A percentile compares a stretch with the other conserved stretches of the same genome.
phyloP scores from a whole-genome alignment of 2,888 invertebrate genomes.

The Drosophila meridiana region DNA sequence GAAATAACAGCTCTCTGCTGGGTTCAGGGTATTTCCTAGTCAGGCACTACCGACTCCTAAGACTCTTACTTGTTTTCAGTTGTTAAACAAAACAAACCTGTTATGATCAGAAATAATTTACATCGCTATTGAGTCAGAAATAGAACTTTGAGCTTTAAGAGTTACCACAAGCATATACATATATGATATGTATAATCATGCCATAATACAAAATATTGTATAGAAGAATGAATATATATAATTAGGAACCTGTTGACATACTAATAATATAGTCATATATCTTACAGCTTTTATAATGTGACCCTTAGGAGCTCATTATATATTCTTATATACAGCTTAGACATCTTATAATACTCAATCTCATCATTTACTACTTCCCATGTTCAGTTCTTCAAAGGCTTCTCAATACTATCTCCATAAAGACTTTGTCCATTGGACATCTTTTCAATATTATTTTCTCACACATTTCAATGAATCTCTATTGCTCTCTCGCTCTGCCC shows the following conservation, averaged over 20 bases:
- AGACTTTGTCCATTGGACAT: not conserved
- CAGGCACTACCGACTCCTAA: not conserved
- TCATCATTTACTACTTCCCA: not conserved
- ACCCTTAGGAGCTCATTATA: no score
- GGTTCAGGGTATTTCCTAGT: not conserved
- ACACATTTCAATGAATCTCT: not conserved
- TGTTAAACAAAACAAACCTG: not conserved
- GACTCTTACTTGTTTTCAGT: not conserved
- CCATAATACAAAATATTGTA: no score
- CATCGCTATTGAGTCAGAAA: not conserved
- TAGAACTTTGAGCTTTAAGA: not conserved
- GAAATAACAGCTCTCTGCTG: not conserved
- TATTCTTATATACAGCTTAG: not conserved
- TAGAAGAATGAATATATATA: no score
- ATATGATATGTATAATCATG: no score
- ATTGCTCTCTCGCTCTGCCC: not conserved
- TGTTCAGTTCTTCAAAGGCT: not conserved
- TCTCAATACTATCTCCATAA: not conserved
- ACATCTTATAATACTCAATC: not conserved
- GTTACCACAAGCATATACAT: no score
- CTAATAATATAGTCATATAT: no score
- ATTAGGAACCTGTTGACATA: no score
- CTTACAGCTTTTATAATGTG: no score
- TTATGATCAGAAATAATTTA: not conserved
- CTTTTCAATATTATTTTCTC: conserved; percentile 4